Conservation (phyloP, 2,113 vertebrate genomes). For the Podiceps cristatus region DNA sequence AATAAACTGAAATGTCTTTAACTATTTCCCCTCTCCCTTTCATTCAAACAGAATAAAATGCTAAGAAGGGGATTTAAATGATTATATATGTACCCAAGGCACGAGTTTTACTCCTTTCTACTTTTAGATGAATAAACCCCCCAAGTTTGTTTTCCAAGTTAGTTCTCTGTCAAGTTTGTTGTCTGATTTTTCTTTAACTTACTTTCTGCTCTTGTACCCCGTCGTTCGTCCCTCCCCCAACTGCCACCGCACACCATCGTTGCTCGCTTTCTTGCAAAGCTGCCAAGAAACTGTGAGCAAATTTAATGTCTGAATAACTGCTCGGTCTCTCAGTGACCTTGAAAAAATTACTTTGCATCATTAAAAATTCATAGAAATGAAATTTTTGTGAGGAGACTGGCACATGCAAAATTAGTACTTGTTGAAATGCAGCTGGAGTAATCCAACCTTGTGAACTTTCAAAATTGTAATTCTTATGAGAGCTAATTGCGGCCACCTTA, state of each 20-base stretch:
- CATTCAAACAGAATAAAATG: background rate
- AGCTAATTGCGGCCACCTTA: conserved; percentile 56
- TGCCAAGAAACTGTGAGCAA: conserved; percentile 81
- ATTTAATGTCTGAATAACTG: conserved; percentile 84
- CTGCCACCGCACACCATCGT: conserved; percentile 43
- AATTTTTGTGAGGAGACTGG: conserved; percentile 76
- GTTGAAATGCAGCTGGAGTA: conserved; percentile 70
- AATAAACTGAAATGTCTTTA: background rate
- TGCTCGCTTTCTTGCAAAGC: conserved; percentile 70
- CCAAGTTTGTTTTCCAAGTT: conserved; percentile 28
- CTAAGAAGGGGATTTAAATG: background rate
- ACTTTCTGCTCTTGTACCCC: conserved; percentile 10
- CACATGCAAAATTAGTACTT: conserved; percentile 77
- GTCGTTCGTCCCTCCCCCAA: conserved; percentile 2
- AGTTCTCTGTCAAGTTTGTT: background rate
- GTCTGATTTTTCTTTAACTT: background rate
- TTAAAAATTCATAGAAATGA: conserved; percentile 84
- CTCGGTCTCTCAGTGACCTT: conserved; percentile 80
- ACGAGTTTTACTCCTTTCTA: conserved; percentile 53
- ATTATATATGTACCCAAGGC: background rate
- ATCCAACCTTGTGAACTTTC: conserved; percentile 61
- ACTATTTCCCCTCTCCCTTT: background rate
- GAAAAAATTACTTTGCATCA: conserved; percentile 81
- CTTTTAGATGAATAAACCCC: conserved; percentile 15
- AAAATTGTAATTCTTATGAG: conserved; percentile 61